Percentiles rank a stretch among this genome's conserved stretches.
phyloP scores from a whole-genome alignment of 2,113 vertebrate genomes.

The Haemorhous mexicanus region DNA sequence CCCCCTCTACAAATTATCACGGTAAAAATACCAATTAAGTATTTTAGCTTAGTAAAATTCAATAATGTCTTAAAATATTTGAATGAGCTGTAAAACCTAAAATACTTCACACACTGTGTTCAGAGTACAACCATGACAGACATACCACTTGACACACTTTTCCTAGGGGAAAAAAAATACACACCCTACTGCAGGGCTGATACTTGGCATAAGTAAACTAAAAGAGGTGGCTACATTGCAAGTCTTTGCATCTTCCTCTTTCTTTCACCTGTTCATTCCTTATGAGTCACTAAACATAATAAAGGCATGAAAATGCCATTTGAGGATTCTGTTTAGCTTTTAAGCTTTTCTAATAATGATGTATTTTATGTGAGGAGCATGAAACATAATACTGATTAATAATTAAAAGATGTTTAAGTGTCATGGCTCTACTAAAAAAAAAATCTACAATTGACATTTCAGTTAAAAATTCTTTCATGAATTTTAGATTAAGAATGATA shows the following conservation, averaged over 20 bases:
- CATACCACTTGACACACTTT: background rate
- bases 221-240: background rate
- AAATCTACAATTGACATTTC: background rate
- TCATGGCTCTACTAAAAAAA: background rate
- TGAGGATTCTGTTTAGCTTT: background rate
- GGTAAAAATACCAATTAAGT: background rate
- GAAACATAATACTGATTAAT: background rate
- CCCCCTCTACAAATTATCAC: background rate
- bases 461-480: background rate
- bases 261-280: background rate
- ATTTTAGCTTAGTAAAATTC: background rate
- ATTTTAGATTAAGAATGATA: background rate
- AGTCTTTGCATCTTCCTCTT: background rate
- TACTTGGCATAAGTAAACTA: background rate
- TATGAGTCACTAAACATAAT: background rate
- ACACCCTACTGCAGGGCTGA: background rate
- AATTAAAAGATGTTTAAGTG: background rate
- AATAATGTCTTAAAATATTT: background rate
- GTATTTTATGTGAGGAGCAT: background rate
- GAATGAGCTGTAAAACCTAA: background rate
- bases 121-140: background rate
- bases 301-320: background rate
- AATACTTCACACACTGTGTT: background rate
- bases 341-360: background rate
- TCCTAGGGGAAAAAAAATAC: background rate